A percentile compares a stretch with the other conserved stretches of the same genome.
Evolutionary conservation across 2,888 invertebrate species (phyloP).

Genomic region (Lathronympha strigana): DNA sequence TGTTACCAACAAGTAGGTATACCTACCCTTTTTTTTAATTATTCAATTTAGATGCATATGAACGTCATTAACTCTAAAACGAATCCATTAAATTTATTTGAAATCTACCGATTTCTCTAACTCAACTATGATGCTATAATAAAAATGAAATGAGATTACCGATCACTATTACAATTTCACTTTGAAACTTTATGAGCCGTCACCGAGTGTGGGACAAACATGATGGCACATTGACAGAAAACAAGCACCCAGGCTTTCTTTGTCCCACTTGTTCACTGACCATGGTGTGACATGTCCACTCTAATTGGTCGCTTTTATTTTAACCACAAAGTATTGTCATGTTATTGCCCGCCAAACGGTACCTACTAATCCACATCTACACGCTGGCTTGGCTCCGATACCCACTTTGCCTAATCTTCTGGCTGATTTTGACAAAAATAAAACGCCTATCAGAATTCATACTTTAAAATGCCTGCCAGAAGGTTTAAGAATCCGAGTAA

Average conservation of each 20-base stretch:
- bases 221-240: conserved; percentile 47
- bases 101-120: neutral
- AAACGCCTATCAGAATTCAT: neutral
- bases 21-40: no score
- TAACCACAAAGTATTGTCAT: conserved; percentile 16
- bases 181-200: conserved; percentile 19
- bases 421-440: conserved; percentile 17
- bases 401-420: conserved; percentile 22
- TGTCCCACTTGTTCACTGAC: conserved; percentile 56
- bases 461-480: neutral
- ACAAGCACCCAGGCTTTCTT: conserved; percentile 55
- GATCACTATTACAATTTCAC: neutral
- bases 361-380: conserved; percentile 20
- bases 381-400: conserved; percentile 10
- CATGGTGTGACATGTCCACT: conserved; percentile 55
- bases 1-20: no score
- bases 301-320: conserved; percentile 49
- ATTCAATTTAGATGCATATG: neutral
- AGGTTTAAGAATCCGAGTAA: conserved; percentile 13
- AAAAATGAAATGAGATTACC: neutral
- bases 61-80: neutral
- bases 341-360: neutral
- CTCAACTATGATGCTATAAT: neutral
- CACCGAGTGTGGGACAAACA: conserved; percentile 44
- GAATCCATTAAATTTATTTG: no score